Percentiles rank a stretch among this genome's conserved stretches.
phyloP scores from a whole-genome alignment of 1,140 invertebrate species.

The Pseudomyrmex pallidus region DNA sequence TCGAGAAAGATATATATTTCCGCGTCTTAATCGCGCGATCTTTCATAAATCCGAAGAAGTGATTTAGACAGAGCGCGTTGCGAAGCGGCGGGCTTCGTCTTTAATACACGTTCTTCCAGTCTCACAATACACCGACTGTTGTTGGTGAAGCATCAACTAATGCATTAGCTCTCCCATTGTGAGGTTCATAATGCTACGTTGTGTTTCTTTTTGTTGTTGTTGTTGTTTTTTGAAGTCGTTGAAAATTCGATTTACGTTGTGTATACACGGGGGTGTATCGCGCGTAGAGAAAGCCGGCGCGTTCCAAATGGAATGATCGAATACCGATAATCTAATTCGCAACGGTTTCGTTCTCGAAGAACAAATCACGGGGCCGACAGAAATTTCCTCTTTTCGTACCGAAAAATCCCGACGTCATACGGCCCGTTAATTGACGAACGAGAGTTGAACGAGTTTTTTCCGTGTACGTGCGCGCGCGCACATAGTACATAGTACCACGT shows the following conservation, averaged over 20 bases:
- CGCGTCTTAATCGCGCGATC: slow-evolving; percentile 20
- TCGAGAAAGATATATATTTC: not conserved
- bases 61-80: slow-evolving; percentile 19
- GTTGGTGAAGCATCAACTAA: not conserved
- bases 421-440: slow-evolving; percentile 56
- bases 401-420: slow-evolving; percentile 47
- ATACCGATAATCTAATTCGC: slow-evolving; percentile 51
- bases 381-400: slow-evolving; percentile 37
- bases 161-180: slow-evolving; percentile 13
- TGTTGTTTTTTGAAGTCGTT: not conserved
- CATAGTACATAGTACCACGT: too few species aligned
- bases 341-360: slow-evolving; percentile 56
- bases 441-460: slow-evolving; percentile 52
- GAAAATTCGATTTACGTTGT: not conserved
- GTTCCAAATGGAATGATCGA: slow-evolving; percentile 39
- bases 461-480: not conserved
- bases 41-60: slow-evolving; percentile 22
- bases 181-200: not conserved
- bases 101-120: not conserved
- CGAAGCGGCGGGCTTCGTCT: not conserved
- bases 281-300: not conserved
- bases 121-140: slow-evolving; percentile 6
- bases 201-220: too few species aligned
- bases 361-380: slow-evolving; percentile 48
- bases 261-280: not conserved